Evolutionary conservation across 2,888 invertebrate species (phyloP), one percentile per base, ranked within the genome.

Genomic region (Uropetala carovei): DNA sequence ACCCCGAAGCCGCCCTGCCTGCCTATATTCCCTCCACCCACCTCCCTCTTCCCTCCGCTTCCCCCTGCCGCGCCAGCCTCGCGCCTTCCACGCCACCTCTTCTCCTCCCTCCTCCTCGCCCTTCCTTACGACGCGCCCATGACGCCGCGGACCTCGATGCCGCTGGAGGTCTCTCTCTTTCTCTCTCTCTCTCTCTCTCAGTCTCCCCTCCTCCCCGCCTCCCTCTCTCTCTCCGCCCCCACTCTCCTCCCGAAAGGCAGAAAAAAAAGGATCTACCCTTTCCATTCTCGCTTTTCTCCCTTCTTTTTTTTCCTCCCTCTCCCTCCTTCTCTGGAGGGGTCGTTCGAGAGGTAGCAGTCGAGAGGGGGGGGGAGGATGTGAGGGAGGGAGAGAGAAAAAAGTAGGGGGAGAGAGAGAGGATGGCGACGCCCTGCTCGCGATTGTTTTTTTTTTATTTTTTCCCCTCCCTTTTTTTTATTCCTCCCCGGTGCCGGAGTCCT

Each of bases 171-270:
- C 83, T 58, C 82, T 57, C 92, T 91, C 75, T 64, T 60, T 85
- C 92, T 27, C 85, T 58, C 92, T 91, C 92, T 92, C 92, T 58
- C 92, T 43, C 93, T 92, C 92, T 92, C 92, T 83, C 92, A 92
- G n/a, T 93, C 93, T 93, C 94, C 94, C 94, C 94, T 94, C 95
- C 94, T 43, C 43, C 43, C n/a, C n/a, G n/a, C n/a, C 43, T 43
- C 94, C 94, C 94, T 94, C 75, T 13, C 30, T 82, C 82, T 43
- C 83, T 83, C 18, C 64, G 7, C 64, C 64, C 10, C 16, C 64
- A 0, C n/a, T 18, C 16, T 16, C 83, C 56, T 43, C 83, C 30
- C 43, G n/a, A 10, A n/a, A n/a, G 18, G 18, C 18, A 22, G n/a
- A 68, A 68, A 68, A 68, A 75, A 75, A 27, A 75, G 27, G 68